These are phyloP conservation scores for Synodontis membranacea DNA, from an alignment of 2,113 vertebrate genomes.

Conservation along the genomic window DNA sequence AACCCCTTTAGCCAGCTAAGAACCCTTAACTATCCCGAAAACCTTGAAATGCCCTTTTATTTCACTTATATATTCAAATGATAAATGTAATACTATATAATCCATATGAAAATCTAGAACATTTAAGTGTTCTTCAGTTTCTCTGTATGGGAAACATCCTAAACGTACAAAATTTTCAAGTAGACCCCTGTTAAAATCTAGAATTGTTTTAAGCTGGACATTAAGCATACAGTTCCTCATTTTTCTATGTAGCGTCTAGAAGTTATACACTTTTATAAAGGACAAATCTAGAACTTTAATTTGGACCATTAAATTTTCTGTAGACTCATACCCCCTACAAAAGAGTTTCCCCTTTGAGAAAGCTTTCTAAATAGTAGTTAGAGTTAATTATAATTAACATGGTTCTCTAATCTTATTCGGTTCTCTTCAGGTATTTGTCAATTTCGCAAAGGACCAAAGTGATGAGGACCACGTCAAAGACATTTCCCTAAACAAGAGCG, in stretches of 20 bases:
- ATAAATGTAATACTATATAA: too few species aligned
- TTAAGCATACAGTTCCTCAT: too few species aligned
- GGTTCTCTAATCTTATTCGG: slow-evolving; percentile 27
- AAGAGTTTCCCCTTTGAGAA: not conserved
- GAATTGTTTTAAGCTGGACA: too few species aligned
- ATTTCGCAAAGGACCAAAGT: slow-evolving; percentile 99
- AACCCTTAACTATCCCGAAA: not conserved
- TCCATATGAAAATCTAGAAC: too few species aligned
- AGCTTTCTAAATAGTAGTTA: not conserved
- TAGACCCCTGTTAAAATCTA: too few species aligned
- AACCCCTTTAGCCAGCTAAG: not conserved
- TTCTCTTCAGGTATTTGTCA: slow-evolving; percentile 90
- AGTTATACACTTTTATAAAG: not conserved
- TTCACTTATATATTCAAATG: too few species aligned
- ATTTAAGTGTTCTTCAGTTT: not conserved
- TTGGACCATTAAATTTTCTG: not conserved
- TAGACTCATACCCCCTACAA: not conserved
- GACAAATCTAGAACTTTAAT: not conserved
- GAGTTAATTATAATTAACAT: not conserved
- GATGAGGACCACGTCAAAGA: slow-evolving; percentile 96
- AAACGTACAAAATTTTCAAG: not conserved
- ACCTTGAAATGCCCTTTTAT: too few species aligned
- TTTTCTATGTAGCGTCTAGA: too few species aligned
- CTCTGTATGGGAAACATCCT: not conserved
- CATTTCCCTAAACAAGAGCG: slow-evolving; percentile 87